Evolutionary conservation across 2,888 invertebrate genomes (phyloP).

Genomic region (Zaprionus lineosus): DNA sequence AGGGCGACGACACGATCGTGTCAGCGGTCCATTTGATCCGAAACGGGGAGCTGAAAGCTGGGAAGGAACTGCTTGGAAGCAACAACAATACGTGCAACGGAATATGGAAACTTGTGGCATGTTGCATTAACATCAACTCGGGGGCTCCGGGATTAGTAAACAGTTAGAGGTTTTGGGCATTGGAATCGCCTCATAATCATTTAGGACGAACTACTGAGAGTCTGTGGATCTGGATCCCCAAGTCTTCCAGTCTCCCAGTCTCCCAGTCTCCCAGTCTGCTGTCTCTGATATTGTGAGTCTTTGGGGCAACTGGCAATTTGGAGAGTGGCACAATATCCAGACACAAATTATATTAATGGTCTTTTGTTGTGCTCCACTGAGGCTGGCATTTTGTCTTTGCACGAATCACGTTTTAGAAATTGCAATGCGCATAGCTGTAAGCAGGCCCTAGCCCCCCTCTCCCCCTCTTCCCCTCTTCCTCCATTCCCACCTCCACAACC

Average conservation of each 20-base stretch:
- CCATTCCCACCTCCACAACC: background rate
- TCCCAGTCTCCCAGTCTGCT: background rate
- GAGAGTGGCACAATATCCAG: constrained; percentile 65
- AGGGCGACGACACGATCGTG: constrained; percentile 67
- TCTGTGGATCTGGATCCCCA: background rate
- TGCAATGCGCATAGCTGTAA: constrained; percentile 64
- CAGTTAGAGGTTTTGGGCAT: background rate
- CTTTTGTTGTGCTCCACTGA: constrained; percentile 63
- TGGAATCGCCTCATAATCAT: constrained; percentile 56
- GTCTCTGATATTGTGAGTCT: no score
- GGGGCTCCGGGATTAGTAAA: no score
- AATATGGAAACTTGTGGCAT: constrained; percentile 55
- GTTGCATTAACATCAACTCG: constrained; percentile 57
- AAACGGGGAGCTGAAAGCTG: constrained; percentile 14
- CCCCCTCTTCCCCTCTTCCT: background rate
- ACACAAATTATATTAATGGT: constrained; percentile 78
- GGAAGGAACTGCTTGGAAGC: constrained; percentile 16
- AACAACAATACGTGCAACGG: constrained; percentile 39
- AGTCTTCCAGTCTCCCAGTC: no score
- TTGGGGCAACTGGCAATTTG: constrained; percentile 40
- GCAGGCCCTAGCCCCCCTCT: background rate
- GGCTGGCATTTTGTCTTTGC: constrained; percentile 71
- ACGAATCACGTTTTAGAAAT: constrained; percentile 79
- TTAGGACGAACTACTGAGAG: constrained; percentile 53
- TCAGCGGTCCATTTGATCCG: constrained; percentile 75